Conservation (phyloP, 2,797 vertebrate genomes). For the Carapus acus region DNA sequence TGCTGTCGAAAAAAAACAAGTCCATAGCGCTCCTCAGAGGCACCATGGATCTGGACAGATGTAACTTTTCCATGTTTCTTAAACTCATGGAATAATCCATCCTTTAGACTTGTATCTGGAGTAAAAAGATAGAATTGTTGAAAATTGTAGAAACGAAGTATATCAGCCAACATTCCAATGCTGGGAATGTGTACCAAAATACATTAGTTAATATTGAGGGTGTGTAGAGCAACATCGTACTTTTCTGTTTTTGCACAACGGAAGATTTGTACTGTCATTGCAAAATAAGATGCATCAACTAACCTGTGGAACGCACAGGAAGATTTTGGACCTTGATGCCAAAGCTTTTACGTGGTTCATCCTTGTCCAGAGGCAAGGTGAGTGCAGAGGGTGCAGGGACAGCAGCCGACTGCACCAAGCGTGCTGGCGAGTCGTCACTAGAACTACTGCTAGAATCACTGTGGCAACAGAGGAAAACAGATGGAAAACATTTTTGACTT, state of each 20-base stretch:
- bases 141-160: background rate
- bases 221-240: background rate
- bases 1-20: conserved; percentile 98
- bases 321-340: conserved; percentile 99
- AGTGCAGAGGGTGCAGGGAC: conserved; percentile 90
- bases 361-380: conserved; percentile 89
- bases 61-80: conserved; percentile 99
- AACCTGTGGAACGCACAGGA: conserved; percentile 97
- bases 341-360: conserved; percentile 98
- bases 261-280: background rate
- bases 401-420: conserved; percentile 93
- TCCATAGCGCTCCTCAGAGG: conserved; percentile 93
- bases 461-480: conserved; percentile 53
- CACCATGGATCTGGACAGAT: conserved; percentile 95
- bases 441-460: conserved; percentile 98
- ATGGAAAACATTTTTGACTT: conserved; percentile 1
- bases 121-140: conserved; percentile 22
- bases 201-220: background rate
- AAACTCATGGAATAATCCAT: conserved; percentile 98
- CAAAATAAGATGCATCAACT: conserved; percentile 19
- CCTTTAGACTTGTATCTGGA: conserved; percentile 97
- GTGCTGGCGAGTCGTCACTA: conserved; percentile 92
- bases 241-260: background rate
- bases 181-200: background rate
- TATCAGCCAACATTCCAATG: background rate